These are phyloP conservation scores for Ennomos fuscantarius DNA, from an alignment of 2,888 invertebrate genomes.

Conservation along the genomic window DNA sequence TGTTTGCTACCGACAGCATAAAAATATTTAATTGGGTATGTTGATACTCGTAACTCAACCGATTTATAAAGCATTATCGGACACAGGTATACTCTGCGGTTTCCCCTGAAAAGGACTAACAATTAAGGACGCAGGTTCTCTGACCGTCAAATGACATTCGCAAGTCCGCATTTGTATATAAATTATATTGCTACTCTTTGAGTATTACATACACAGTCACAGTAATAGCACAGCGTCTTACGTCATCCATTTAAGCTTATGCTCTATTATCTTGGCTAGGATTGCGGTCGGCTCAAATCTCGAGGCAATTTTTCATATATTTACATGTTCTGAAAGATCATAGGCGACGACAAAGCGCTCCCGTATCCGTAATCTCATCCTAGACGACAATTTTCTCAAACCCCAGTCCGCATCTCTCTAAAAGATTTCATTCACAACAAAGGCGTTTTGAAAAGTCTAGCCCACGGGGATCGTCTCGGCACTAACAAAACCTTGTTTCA, in stretches of 20 bases:
- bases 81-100: constrained; percentile 29
- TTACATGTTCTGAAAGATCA: constrained; percentile 27
- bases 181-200: not conserved
- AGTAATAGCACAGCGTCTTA: no score
- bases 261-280: not conserved
- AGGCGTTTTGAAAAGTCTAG: constrained; percentile 60
- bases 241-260: no score
- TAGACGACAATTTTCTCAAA: constrained; percentile 38
- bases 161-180: no score
- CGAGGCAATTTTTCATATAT: constrained; percentile 28
- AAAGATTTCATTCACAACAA: constrained; percentile 43
- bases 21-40: no score
- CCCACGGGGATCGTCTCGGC: constrained; percentile 67
- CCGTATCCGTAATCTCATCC: constrained; percentile 30
- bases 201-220: no score
- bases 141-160: no score
- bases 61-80: constrained; percentile 51
- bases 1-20: no score
- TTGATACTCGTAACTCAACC: constrained; percentile 32
- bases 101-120: no score
- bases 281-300: constrained; percentile 17
- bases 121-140: no score
- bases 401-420: constrained; percentile 36
- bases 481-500: constrained; percentile 76
- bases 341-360: constrained; percentile 22